A percentile compares a stretch with the other conserved stretches of the same genome.
Conservation (phyloP, 1,140 invertebrate genomes). For the Temnothorax nylanderi region DNA sequence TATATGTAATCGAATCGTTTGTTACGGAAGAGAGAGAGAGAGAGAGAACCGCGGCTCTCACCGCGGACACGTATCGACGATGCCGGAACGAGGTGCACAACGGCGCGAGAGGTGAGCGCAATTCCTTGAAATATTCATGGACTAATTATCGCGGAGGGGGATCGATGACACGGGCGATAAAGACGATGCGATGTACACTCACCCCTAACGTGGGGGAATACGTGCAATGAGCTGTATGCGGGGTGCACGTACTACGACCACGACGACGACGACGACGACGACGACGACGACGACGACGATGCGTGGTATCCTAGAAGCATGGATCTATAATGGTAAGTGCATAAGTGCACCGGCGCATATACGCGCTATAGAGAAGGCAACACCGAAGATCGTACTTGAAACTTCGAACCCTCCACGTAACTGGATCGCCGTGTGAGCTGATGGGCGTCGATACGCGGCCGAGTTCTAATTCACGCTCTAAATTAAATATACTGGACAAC, state of each 20-base stretch:
- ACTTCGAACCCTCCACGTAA: background rate
- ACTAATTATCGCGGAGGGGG: conserved; percentile 41
- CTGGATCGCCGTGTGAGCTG: background rate
- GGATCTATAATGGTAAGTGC: conserved; percentile 44
- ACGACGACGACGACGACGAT: background rate
- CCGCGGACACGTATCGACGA: conserved; percentile 32
- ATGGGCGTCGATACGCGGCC: background rate
- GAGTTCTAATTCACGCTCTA: background rate
- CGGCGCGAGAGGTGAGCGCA: background rate
- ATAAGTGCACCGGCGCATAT: conserved; percentile 39
- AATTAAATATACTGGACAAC: conserved; percentile 9
- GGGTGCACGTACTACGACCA: background rate
- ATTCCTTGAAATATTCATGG: conserved; percentile 53
- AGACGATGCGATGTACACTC: conserved; percentile 29
- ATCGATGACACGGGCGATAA: conserved; percentile 50
- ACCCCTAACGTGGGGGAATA: background rate
- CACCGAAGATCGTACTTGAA: background rate
- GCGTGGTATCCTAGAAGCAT: background rate
- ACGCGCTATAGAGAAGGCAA: background rate
- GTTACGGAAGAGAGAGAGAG: background rate
- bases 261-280: background rate
- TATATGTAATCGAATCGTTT: conserved; percentile 50
- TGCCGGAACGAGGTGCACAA: background rate
- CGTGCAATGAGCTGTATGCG: background rate
- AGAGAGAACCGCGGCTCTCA: conserved; percentile 11